Conservation (phyloP, 2,797 vertebrate genomes). For the Odontamblyopus lacepedii region DNA sequence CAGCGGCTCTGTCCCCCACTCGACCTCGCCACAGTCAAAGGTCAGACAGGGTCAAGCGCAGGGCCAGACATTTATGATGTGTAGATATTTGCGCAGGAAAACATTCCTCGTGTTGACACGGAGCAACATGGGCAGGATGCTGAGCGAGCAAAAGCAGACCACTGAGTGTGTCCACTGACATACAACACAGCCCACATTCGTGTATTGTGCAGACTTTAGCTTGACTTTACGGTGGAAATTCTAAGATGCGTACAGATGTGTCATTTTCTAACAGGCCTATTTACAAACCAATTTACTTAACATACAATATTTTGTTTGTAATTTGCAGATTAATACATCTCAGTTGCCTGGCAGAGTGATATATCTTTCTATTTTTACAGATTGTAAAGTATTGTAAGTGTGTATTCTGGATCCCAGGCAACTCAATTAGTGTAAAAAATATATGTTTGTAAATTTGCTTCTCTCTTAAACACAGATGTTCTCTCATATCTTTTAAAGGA, state of each 20-base stretch:
- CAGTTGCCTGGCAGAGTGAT: too few relatives aligned
- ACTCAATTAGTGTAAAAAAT: too few relatives aligned
- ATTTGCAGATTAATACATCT: too few relatives aligned
- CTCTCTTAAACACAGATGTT: too few relatives aligned
- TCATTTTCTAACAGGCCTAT: neutral
- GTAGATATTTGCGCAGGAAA: conserved; percentile 76
- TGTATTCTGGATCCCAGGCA: too few relatives aligned
- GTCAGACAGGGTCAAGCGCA: conserved; percentile 72
- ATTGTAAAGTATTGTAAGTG: too few relatives aligned
- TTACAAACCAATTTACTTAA: neutral
- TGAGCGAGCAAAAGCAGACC: conserved; percentile 55
- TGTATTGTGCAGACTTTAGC: neutral
- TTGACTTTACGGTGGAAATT: neutral
- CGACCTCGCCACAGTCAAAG: conserved; percentile 63
- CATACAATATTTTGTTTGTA: too few relatives aligned
- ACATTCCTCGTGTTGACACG: conserved; percentile 70
- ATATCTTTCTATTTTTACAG: too few relatives aligned
- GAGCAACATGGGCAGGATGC: conserved; percentile 62
- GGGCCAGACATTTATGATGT: conserved; percentile 80
- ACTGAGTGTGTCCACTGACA: conserved; percentile 35
- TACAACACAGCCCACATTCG: conserved; percentile 29
- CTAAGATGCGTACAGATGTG: neutral
- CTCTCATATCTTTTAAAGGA: too few relatives aligned
- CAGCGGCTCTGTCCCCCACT: conserved; percentile 56
- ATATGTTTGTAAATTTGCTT: too few relatives aligned